Conservation (phyloP, 2,888 invertebrate species). For the Lottia gigantea region DNA sequence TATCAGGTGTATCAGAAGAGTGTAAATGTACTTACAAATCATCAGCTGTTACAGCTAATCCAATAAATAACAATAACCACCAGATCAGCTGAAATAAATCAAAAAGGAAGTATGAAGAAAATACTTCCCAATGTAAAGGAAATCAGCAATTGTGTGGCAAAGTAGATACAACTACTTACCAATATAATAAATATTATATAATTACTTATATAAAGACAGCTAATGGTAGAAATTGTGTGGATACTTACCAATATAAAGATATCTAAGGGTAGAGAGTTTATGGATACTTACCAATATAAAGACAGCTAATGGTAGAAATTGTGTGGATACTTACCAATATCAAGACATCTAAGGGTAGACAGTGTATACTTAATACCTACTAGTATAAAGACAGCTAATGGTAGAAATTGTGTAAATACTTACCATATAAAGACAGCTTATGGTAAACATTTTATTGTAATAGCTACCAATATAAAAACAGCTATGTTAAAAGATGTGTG, state of each 20-base stretch:
- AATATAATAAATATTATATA: too few relatives aligned
- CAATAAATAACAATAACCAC: constrained; percentile 72
- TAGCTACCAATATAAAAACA: too few relatives aligned
- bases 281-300: constrained; percentile 43
- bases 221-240: too few relatives aligned
- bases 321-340: too few relatives aligned
- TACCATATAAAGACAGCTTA: background rate
- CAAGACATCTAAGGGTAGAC: background rate
- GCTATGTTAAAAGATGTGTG: background rate
- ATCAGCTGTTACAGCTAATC: constrained; percentile 73
- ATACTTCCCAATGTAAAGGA: too few relatives aligned
- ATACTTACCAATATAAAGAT: too few relatives aligned
- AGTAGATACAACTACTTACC: too few relatives aligned
- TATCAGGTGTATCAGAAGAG: background rate
- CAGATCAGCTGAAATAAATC: constrained; percentile 67
- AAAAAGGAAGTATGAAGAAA: background rate
- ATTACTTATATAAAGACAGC: background rate
- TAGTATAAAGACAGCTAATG: background rate
- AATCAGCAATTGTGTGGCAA: too few relatives aligned
- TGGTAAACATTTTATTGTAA: too few relatives aligned
- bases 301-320: too few relatives aligned
- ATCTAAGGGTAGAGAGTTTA: background rate
- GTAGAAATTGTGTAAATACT: background rate
- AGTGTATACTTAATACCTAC: background rate
- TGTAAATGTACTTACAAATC: constrained; percentile 71